Evolutionary conservation across 1,140 invertebrate species (phyloP), one percentile per base, ranked within the genome.

Genomic region (Pseudachorutes palmiensis): DNA sequence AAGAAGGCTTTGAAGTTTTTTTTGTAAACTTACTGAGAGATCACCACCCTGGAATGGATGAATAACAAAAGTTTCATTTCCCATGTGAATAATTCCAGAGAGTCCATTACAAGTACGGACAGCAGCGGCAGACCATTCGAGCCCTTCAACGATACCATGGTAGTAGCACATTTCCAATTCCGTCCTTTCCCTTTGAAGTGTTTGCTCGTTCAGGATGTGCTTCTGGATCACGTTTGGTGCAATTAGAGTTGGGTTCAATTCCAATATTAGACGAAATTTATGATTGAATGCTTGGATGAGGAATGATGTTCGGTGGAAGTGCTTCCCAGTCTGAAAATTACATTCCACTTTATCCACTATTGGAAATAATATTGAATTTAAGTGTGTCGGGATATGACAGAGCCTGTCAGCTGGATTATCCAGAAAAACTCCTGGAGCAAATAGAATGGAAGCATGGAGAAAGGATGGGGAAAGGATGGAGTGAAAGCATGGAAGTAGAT

Each of bases 31-130:
- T 85, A 96, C 93, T 86, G 92, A 94, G 74, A 94, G 82, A 83
- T 96, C 93, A 55, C 93, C 93, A 67, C 92, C 93, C 79, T 92
- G 93, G 79, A 97, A 94, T 33, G 94, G 93, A 81, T 96, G 92
- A 74, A 97, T 94, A 74, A 97, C 89, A 80, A 96, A 97, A 19
- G 94, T 97, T 80, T 96, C 93, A 58, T 73, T 73, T 45, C 91
- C 91, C 74, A 96, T 87, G 81, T 97, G 93, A 75, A 97, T 96
- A 74, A 97, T 90, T 22, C 94, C 94, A 74, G 91, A 94, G 66
- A 98, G 89, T 51, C 94, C 94, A 79, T 95, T 94, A 81, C 94
- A 98, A 16, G 94, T 98, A 78, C 95, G 91, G 80, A 97, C 94
- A 70, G 94, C 94, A 41, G 93, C 94, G 69, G 87, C 90, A n/a